Evolutionary conservation across 2,797 vertebrate species (phyloP).

Genomic region (Florisuga fusca): DNA sequence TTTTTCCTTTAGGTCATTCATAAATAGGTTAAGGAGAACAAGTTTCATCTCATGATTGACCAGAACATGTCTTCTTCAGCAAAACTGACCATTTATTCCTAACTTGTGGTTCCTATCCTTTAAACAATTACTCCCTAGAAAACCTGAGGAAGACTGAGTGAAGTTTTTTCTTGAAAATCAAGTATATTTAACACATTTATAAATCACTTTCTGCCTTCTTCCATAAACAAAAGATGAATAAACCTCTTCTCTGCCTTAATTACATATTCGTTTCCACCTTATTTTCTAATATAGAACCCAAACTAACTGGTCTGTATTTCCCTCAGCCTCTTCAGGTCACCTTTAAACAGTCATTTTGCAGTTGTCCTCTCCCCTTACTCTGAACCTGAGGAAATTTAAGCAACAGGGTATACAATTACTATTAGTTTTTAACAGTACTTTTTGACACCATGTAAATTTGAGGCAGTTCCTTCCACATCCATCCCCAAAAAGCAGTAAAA

Average conservation of each 20-base stretch:
- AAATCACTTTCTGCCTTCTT: neutral
- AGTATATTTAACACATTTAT: neutral
- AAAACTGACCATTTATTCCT: neutral
- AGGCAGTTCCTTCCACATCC: neutral
- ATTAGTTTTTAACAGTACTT: neutral
- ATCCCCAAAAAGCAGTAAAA: neutral
- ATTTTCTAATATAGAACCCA: neutral
- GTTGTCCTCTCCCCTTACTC: neutral
- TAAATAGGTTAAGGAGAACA: neutral
- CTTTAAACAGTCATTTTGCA: neutral
- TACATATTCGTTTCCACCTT: neutral
- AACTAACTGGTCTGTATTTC: neutral
- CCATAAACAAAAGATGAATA: neutral
- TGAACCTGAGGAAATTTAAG: neutral
- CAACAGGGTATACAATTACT: neutral
- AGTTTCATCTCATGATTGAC: neutral
- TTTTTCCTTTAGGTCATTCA: neutral
- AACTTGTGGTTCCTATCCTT: neutral
- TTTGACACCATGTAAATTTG: neutral
- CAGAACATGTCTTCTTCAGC: neutral
- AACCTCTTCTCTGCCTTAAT: neutral
- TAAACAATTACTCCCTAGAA: neutral
- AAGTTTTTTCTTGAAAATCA: neutral
- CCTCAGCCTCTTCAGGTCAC: neutral
- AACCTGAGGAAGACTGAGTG: neutral